Evolutionary conservation across 2,888 invertebrate genomes (phyloP).

Genomic region (Trissonchulus sp.): DNA sequence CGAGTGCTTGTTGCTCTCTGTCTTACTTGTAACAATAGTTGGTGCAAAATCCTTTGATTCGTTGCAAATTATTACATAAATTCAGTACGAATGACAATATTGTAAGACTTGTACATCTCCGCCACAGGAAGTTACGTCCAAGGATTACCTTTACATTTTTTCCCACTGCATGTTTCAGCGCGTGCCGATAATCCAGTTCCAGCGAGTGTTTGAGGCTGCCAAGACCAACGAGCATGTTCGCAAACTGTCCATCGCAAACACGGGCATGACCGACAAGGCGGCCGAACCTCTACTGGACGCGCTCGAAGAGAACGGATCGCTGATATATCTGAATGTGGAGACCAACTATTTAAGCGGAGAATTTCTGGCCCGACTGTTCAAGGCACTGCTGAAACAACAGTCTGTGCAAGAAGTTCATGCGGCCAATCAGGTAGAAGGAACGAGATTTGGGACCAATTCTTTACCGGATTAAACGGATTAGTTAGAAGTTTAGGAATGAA

Average conservation of each 20-base stretch:
- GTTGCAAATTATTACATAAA: no score
- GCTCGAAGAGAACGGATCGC: conserved; percentile 55
- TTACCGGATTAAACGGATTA: no score
- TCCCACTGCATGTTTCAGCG: conserved; percentile 44
- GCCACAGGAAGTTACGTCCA: no score
- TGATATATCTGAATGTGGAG: conserved; percentile 62
- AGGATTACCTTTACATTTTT: no score
- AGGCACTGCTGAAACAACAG: conserved; percentile 45
- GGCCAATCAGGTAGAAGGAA: conserved; percentile 15
- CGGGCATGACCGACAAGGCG: conserved; percentile 80
- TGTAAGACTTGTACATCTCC: no score
- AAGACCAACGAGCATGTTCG: conserved; percentile 85
- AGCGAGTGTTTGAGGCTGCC: conserved; percentile 76
- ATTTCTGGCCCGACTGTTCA: conserved; percentile 75
- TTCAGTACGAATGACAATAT: no score
- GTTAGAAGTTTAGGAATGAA: no score
- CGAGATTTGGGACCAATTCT: background rate
- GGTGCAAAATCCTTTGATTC: no score
- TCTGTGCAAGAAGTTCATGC: conserved; percentile 16
- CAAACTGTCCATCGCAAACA: conserved; percentile 83
- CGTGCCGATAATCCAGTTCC: conserved; percentile 58
- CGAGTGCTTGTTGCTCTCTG: no score
- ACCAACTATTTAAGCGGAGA: conserved; percentile 90
- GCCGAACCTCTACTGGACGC: conserved; percentile 64
- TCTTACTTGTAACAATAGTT: no score